Base-by-base conservation (phyloP, 1,140 invertebrate species). In the Meloidogyne floridensis region DNA sequence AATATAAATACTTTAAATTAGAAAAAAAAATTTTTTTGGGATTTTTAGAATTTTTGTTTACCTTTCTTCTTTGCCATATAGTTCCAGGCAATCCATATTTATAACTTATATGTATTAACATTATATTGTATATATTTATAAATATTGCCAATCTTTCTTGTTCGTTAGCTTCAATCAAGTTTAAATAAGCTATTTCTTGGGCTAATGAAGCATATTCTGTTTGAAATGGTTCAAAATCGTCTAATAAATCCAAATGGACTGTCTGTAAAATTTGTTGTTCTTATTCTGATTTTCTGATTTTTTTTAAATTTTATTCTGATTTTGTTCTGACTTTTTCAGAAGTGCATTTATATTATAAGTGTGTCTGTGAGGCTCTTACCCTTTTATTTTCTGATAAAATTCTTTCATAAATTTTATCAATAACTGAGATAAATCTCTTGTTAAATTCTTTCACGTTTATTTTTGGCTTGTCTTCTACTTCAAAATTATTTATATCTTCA, bases 61-160 rank as follows among this genome's bases (percentile, higher is more conserved):
- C 91, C 87, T 91, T 91, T 81, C 91, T 91, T 80, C 91, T 86
- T 72, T 91, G 90, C 91, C 90, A 92, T 9, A 92, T 83, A 77
- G 89, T 90, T 4, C 83, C 81, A 4, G 91, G 90, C 10, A 91
- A 89, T 10, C 91, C 91, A 65, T 80, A 81, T 32, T 83, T 87
- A 7, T 91, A 87, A 80, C 87, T 91, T 65, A 91, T 91, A 87
- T 92, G 91, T 43, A 92, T 88, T 2, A 92, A 89, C 53, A 91
- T 84, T 43, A 91, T 90, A 86, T 92, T 92, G 83, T 91, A 91
- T 56, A 92, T 85, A 80, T 92, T 92, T 80, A 91, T 88, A 85
- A 92, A 92, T 79, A 92, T 90, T 9, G 91, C 90, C 10, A 92
- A 76, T 79, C 91, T 90, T 80, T 91, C 91, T 70, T 91, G 89